Percentiles rank a stretch among this genome's conserved stretches.
Evolutionary conservation across 2,797 vertebrate species (phyloP).

Genomic region (Muscicapa striata): DNA sequence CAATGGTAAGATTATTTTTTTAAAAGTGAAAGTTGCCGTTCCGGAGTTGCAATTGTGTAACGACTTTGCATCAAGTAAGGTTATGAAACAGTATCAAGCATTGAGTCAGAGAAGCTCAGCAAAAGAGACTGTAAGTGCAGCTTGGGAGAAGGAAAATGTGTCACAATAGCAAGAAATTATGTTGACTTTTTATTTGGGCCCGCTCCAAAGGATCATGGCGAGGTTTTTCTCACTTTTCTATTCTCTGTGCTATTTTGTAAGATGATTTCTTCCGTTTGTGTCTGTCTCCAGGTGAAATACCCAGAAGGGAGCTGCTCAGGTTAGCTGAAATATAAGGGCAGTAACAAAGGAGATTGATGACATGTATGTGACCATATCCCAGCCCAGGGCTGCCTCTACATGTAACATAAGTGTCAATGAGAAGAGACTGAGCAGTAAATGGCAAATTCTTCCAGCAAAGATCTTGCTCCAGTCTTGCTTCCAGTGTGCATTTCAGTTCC

Average conservation of each 20-base stretch:
- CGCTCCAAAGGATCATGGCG: rapidly evolving
- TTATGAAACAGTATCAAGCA: not conserved
- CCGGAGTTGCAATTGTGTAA: not conserved
- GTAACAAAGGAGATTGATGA: not conserved
- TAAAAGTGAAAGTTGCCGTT: not conserved
- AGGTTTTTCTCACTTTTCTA: not conserved
- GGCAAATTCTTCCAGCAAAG: not conserved
- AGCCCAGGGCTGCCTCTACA: rapidly evolving
- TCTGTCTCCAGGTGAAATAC: not conserved
- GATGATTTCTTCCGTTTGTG: not conserved
- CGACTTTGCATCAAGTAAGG: not conserved
- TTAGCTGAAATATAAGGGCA: not conserved
- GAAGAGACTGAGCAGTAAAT: not conserved
- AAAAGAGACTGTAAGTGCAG: no score
- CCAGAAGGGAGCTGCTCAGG: not conserved
- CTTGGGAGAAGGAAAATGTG: not conserved
- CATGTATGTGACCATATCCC: not conserved
- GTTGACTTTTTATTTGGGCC: not conserved
- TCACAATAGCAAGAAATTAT: not conserved
- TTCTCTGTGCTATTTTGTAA: not conserved
- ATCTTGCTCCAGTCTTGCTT: not conserved
- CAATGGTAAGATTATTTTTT: not conserved
- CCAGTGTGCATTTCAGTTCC: not conserved
- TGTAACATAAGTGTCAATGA: not conserved
- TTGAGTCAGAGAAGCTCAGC: not conserved